These are phyloP conservation scores for Heliconius melpomene DNA, from an alignment of 1,140 invertebrate genomes.

Conservation along the genomic window DNA sequence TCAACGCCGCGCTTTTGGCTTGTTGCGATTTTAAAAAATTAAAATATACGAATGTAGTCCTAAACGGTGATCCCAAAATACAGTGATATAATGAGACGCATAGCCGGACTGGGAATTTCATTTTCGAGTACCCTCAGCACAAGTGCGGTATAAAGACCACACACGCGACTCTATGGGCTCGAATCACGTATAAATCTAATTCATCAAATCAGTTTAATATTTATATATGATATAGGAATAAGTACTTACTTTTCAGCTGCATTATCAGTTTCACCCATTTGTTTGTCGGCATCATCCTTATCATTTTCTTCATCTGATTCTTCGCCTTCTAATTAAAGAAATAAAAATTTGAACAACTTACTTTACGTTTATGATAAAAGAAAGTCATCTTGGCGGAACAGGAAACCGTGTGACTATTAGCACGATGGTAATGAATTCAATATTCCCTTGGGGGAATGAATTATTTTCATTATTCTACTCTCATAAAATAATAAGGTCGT, in stretches of 20 bases:
- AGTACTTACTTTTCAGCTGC: slow-evolving; percentile 88
- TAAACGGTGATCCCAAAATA: slow-evolving; percentile 72
- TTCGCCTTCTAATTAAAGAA: slow-evolving; percentile 61
- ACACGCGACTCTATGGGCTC: slow-evolving; percentile 20
- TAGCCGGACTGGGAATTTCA: slow-evolving; percentile 64
- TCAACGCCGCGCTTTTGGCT: too few relatives aligned
- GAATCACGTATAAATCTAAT: neutral
- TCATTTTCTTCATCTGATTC: slow-evolving; percentile 86
- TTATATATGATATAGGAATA: neutral
- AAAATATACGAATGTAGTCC: slow-evolving; percentile 17
- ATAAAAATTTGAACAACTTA: neutral
- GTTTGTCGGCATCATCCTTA: slow-evolving; percentile 92
- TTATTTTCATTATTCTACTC: too few relatives aligned
- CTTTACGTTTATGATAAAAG: too few relatives aligned
- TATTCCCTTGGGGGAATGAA: too few relatives aligned
- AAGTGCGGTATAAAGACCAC: slow-evolving; percentile 48
- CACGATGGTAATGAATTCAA: too few relatives aligned
- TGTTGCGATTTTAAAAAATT: too few relatives aligned
- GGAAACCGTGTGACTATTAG: too few relatives aligned
- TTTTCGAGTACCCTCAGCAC: slow-evolving; percentile 79
- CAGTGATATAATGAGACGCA: slow-evolving; percentile 69
- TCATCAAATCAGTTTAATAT: neutral
- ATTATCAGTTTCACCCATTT: slow-evolving; percentile 96
- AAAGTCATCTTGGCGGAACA: too few relatives aligned
- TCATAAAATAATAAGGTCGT: too few relatives aligned